Evolutionary conservation across 1,140 invertebrate genomes (phyloP), one percentile per base, ranked within the genome.

Genomic region (Drosophila hydei): DNA sequence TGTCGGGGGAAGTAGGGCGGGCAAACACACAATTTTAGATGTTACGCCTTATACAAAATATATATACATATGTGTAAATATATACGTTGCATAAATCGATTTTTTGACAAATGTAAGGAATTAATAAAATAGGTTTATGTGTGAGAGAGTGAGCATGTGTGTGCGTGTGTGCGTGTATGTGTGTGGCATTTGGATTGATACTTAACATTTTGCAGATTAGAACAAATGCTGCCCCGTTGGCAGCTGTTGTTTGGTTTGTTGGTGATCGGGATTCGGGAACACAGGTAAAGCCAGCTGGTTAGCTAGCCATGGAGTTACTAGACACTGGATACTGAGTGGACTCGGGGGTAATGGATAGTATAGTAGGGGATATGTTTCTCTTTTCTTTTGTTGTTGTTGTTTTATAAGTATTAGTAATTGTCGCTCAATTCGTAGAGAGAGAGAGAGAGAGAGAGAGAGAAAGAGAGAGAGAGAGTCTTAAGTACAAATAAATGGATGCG

Each of bases 321-420:
- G 11, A 21, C 8, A 16, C 9, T 65, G 7, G 7, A 18, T 59
- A 38, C 23, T 27, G 42, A 33, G 9, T 33, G 27, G 21, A 61
- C 11, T 14, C 19, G 12, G 9, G 25, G 33, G 58, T 25, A 14
- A 14, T 25, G 58, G 23, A 38, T 40, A 33, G 30, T 11, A 33
- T 33, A 11, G 30, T 33, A 33, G 30, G 30, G 30, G 30, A 33
- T 33, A 33, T 33, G 30, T 2, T 33, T 33, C 1, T 8, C 4
- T 33, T 30, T 30, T 30, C 1, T 8, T 12, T 33, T 30, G 7
- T 30, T 33, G 6, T 8, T 40, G 16, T 16, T 40, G 54, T 61
- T 56, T 67, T 63, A 54, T 74, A 54, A 71, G 63, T 77, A 77
- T 74, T 78, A 83, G 60, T 70, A 58, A 59, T 51, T 59, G 51